Percentiles rank a stretch among this genome's conserved stretches.
Conservation (phyloP, 1,140 invertebrate species). For the Drosophila pandora region DNA sequence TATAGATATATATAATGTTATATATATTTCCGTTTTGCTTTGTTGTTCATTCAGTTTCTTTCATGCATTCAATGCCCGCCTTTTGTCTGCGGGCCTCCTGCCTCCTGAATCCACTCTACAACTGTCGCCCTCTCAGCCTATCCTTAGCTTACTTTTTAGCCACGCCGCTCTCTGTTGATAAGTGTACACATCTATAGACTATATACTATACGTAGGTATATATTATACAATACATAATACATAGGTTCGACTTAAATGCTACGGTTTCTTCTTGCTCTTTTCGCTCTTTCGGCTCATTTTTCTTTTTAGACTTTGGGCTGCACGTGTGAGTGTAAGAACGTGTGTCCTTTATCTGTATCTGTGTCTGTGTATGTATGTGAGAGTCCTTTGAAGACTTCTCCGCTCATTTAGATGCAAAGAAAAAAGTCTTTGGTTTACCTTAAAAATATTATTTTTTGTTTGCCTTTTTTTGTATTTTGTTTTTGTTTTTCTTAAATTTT, state of each 20-base stretch:
- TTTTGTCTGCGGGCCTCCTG: slow-evolving; percentile 55
- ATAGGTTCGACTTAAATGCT: slow-evolving; percentile 70
- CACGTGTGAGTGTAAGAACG: not conserved
- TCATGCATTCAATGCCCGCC: slow-evolving; percentile 72
- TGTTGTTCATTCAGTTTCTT: slow-evolving; percentile 67
- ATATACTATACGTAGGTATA: slow-evolving; percentile 61
- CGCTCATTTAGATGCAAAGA: slow-evolving; percentile 72
- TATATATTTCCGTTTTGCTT: slow-evolving; percentile 65
- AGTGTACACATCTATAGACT: slow-evolving; percentile 74
- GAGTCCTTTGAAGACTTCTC: slow-evolving; percentile 49
- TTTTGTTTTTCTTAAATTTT: slow-evolving; percentile 40
- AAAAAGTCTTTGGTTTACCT: slow-evolving; percentile 83
- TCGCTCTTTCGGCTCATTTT: slow-evolving; percentile 22
- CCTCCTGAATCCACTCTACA: not conserved
- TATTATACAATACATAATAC: slow-evolving; percentile 73
- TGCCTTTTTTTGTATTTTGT: slow-evolving; percentile 20
- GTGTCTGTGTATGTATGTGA: slow-evolving; percentile 23
- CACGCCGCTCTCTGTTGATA: slow-evolving; percentile 52
- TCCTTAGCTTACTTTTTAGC: slow-evolving; percentile 25
- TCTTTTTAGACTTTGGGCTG: slow-evolving; percentile 6
- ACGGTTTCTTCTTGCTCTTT: slow-evolving; percentile 49
- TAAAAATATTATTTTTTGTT: slow-evolving; percentile 69
- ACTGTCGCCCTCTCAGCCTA: not conserved
- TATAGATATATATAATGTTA: slow-evolving; percentile 70
- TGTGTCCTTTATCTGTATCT: slow-evolving; percentile 5